Evolutionary conservation across 1,140 invertebrate genomes (phyloP).

Genomic region (Calliphora vicina): DNA sequence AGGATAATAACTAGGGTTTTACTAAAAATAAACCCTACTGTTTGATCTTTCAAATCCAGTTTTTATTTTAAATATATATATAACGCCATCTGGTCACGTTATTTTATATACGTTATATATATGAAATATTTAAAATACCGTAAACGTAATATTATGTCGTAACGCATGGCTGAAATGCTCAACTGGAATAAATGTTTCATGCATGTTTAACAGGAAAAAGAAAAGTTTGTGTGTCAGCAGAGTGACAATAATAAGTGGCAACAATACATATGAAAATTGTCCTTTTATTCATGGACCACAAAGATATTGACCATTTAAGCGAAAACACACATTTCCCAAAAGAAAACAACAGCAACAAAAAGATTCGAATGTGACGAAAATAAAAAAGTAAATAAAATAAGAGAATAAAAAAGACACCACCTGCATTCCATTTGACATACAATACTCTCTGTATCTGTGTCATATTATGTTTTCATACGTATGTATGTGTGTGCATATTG

Average conservation of each 20-base stretch:
- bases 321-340: slow-evolving; percentile 5
- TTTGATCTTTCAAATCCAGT: too few species aligned
- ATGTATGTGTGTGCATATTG: not conserved
- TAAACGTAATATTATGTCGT: slow-evolving; percentile 13
- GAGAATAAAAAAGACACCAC: not conserved
- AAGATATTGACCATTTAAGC: slow-evolving; percentile 13
- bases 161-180: slow-evolving; percentile 8
- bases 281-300: slow-evolving; percentile 9
- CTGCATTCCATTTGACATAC: not conserved
- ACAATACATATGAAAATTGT: slow-evolving; percentile 12
- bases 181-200: slow-evolving; percentile 16
- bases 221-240: slow-evolving; percentile 12
- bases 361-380: not conserved
- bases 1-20: too few species aligned
- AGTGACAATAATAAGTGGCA: slow-evolving; percentile 13
- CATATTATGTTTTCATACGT: not conserved
- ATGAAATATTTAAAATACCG: slow-evolving; percentile 17
- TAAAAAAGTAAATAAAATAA: not conserved
- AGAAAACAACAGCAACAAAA: not conserved
- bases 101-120: not conserved
- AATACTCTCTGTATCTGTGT: not conserved
- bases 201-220: slow-evolving; percentile 13
- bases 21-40: too few species aligned
- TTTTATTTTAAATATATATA: too few species aligned
- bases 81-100: too few species aligned